A percentile compares a stretch with the other conserved stretches of the same genome.
phyloP scores from a whole-genome alignment of 2,113 vertebrate genomes.

The Salvator merianae region DNA sequence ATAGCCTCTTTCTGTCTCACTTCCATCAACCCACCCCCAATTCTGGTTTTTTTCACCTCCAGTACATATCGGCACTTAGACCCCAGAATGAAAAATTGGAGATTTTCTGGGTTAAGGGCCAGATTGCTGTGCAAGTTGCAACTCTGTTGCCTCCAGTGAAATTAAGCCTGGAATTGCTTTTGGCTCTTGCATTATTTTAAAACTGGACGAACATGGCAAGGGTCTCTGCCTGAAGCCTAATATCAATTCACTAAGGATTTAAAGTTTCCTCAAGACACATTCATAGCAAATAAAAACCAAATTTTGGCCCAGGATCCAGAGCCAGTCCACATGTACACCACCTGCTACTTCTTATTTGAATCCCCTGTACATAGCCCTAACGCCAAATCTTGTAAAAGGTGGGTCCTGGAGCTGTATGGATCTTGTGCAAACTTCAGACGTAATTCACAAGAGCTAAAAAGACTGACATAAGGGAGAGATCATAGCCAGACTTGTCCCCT shows the following conservation, averaged over 20 bases:
- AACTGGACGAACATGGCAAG: not conserved
- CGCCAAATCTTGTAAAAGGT: no score
- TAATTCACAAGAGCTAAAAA: not conserved
- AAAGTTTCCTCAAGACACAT: not conserved
- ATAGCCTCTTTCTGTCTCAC: constrained; percentile 31
- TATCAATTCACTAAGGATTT: not conserved
- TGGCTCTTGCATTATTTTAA: not conserved
- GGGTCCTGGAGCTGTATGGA: not conserved
- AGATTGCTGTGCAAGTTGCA: not conserved
- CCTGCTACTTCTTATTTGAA: not conserved
- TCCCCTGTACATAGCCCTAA: not conserved
- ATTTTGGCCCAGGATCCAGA: not conserved
- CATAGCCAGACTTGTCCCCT: no score
- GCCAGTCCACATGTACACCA: no score
- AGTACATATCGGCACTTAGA: constrained; percentile 23
- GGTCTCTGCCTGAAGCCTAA: no score
- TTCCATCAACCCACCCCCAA: constrained; percentile 12
- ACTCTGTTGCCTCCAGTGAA: not conserved
- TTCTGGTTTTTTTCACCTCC: constrained; percentile 25
- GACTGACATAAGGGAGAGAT: not conserved
- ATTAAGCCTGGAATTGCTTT: not conserved
- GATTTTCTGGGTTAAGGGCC: not conserved
- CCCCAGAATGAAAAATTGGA: not conserved
- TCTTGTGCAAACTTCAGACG: not conserved
- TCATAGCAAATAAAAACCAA: not conserved